Conservation (phyloP, 2,888 invertebrate species). For the Eumerus sabulonum region DNA sequence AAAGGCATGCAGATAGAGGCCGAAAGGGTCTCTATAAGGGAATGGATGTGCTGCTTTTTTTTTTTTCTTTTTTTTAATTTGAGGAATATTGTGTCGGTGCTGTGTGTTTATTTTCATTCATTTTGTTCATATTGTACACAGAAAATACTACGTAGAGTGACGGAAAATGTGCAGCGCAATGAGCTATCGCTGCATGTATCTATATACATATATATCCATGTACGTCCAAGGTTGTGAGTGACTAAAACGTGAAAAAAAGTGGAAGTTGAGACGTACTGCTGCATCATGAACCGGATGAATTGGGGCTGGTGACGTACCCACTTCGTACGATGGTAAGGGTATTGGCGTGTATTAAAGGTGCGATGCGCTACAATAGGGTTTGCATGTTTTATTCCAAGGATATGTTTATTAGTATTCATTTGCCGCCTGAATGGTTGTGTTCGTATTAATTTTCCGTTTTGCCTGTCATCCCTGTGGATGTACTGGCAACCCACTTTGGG, state of each 20-base stretch:
- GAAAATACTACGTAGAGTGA: conserved; percentile 22
- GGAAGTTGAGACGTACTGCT: conserved; percentile 53
- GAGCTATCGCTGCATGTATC: too few relatives aligned
- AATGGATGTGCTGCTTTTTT: conserved; percentile 47
- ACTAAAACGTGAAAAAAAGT: conserved; percentile 27
- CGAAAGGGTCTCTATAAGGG: background rate
- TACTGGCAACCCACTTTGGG: conserved; percentile 37
- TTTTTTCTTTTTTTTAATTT: conserved; percentile 61
- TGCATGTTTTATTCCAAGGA: conserved; percentile 63
- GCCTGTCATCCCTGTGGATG: conserved; percentile 31
- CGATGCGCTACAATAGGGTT: conserved; percentile 51
- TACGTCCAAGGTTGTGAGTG: conserved; percentile 65
- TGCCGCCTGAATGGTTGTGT: conserved; percentile 59
- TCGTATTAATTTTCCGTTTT: conserved; percentile 67
- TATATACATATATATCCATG: too few relatives aligned
- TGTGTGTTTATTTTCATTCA: conserved; percentile 21
- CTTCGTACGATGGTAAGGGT: too few relatives aligned
- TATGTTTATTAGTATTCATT: conserved; percentile 67
- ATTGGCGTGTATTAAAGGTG: conserved; percentile 54
- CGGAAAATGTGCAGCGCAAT: conserved; percentile 19
- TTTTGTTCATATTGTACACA: conserved; percentile 4
- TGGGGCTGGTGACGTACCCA: conserved; percentile 22
- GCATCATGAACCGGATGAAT: conserved; percentile 50
- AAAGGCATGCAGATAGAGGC: background rate
- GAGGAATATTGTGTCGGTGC: conserved; percentile 58